phyloP scores from a whole-genome alignment of 2,113 vertebrate species.

The Nothoprocta perdicaria region DNA sequence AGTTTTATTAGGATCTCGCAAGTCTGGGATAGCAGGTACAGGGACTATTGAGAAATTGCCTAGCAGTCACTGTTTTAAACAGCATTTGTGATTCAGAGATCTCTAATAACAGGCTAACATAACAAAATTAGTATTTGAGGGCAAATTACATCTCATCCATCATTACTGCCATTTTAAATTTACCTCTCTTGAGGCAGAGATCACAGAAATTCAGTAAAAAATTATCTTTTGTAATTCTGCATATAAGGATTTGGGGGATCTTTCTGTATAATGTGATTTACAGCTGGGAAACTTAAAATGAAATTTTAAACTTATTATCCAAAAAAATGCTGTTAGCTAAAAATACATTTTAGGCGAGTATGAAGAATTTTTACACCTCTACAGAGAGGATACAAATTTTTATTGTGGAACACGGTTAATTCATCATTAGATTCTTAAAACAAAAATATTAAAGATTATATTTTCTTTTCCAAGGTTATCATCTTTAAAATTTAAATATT shows the following conservation, averaged over 20 bases:
- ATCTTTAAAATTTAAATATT: background rate
- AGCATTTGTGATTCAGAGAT: background rate
- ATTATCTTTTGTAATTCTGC: background rate
- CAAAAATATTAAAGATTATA: background rate
- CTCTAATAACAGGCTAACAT: background rate
- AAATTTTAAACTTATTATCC: background rate
- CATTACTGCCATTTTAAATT: background rate
- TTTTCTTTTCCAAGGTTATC: background rate
- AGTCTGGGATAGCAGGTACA: background rate
- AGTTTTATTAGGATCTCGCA: background rate
- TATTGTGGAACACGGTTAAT: background rate
- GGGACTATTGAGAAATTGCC: background rate
- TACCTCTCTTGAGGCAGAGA: background rate
- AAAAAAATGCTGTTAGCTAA: background rate
- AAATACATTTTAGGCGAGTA: background rate
- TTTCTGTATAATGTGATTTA: background rate
- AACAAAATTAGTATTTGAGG: background rate
- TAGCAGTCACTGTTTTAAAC: background rate
- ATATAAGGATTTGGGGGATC: background rate
- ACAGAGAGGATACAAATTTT: background rate
- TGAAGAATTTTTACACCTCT: background rate
- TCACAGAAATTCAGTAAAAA: background rate
- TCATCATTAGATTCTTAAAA: background rate
- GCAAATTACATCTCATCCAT: background rate
- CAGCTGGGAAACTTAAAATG: background rate